Evolutionary conservation across 37 sponge, comb jelly and placozoan genomes (phyloP).

Genomic region (Axinella damicornis): DNA sequence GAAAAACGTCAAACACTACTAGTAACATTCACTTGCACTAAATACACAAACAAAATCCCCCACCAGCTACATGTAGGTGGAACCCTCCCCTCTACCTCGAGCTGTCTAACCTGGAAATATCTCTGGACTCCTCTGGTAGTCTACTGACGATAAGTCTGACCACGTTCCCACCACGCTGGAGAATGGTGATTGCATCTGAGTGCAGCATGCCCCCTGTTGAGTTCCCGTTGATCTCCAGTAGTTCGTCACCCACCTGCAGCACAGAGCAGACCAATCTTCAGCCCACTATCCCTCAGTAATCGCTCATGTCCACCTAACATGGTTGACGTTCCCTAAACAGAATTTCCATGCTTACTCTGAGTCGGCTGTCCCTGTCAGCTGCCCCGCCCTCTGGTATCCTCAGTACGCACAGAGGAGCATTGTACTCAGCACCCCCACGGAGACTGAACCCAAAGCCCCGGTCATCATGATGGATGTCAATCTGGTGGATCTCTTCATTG

Average conservation of each 20-base stretch:
- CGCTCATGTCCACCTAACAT: no score
- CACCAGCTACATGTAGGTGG: no score
- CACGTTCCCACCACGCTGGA: slow-evolving; percentile 83
- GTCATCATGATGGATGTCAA: slow-evolving; percentile 79
- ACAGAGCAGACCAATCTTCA: not conserved
- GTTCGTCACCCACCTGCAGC: slow-evolving; percentile 89
- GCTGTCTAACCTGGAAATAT: no score
- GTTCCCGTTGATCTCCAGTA: slow-evolving; percentile 95
- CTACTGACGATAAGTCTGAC: slow-evolving; percentile 86
- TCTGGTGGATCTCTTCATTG: slow-evolving; percentile 80
- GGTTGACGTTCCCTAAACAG: no score
- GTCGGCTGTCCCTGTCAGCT: slow-evolving; percentile 87
- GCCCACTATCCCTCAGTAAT: not conserved
- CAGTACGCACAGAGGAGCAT: slow-evolving; percentile 91
- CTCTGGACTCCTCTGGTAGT: slow-evolving; percentile 62
- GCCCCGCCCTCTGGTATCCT: slow-evolving; percentile 91
- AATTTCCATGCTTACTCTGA: slow-evolving; percentile 62
- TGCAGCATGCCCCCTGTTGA: slow-evolving; percentile 87
- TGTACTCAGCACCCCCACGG: slow-evolving; percentile 94
- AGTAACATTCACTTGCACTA: no score
- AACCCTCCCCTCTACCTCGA: no score
- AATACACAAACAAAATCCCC: no score
- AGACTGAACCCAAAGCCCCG: slow-evolving; percentile 97
- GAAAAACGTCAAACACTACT: no score
- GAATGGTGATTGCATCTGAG: slow-evolving; percentile 89